These are phyloP conservation scores for Strix uralensis DNA, from an alignment of 2,113 vertebrate species.

Conservation along the genomic window DNA sequence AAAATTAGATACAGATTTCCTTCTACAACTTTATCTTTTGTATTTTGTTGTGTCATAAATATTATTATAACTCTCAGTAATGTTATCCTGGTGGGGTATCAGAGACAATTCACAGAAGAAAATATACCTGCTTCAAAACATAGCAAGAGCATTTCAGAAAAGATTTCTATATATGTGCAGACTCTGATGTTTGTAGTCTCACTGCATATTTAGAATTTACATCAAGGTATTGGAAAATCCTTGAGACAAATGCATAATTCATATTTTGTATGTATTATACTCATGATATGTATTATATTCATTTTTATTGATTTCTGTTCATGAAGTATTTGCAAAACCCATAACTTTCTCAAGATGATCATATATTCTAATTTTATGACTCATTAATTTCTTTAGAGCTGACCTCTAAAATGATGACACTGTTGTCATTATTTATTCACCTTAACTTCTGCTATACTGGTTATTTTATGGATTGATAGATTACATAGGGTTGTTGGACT, in stretches of 20 bases:
- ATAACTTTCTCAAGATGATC: neutral
- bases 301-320: neutral
- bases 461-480: neutral
- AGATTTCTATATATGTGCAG: neutral
- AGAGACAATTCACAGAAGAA: neutral
- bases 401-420: neutral
- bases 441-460: neutral
- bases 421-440: neutral
- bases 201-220: neutral
- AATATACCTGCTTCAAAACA: neutral
- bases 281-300: neutral
- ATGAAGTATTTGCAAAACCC: neutral
- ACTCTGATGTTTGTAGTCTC: neutral
- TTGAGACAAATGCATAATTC: neutral
- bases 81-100: neutral
- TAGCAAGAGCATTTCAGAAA: neutral
- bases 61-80: neutral
- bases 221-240: neutral
- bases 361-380: neutral
- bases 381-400: neutral
- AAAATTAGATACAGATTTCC: neutral
- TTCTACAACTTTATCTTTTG: neutral
- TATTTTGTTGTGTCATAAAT: neutral
- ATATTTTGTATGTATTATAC: neutral
- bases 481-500: neutral